phyloP scores from a whole-genome alignment of 2,113 vertebrate genomes.

The Corythoichthys intestinalis region DNA sequence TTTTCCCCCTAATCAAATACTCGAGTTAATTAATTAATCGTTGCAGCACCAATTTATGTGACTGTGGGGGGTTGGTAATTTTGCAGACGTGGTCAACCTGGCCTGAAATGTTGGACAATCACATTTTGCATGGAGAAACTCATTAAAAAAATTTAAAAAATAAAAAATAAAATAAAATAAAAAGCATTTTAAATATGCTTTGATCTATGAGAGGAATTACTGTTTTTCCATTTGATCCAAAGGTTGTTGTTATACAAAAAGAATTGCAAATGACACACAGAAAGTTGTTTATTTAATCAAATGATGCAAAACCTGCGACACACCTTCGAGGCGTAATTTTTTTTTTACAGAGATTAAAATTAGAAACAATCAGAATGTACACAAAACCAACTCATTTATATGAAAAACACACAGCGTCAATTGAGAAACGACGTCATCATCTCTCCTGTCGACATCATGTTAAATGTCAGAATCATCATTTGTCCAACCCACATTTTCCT shows the following conservation, averaged over 20 bases:
- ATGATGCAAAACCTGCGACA: neutral
- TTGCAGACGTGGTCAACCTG: too few relatives aligned
- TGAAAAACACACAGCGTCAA: conserved; percentile 6
- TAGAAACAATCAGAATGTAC: conserved; percentile 11
- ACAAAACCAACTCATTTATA: conserved; percentile 13
- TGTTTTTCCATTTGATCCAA: too few relatives aligned
- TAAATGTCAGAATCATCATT: conserved; percentile 36
- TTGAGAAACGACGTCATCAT: neutral
- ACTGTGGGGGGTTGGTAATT: too few relatives aligned
- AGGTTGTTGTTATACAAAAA: neutral
- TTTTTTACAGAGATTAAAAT: neutral
- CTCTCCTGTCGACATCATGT: conserved; percentile 1
- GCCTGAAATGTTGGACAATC: too few relatives aligned
- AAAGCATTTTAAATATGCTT: too few relatives aligned
- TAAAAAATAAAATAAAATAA: too few relatives aligned
- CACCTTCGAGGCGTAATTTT: neutral
- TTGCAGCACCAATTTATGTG: too few relatives aligned
- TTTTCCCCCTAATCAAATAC: too few relatives aligned
- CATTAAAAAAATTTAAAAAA: too few relatives aligned
- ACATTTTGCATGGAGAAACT: too few relatives aligned
- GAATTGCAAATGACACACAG: neutral
- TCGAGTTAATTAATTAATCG: too few relatives aligned
- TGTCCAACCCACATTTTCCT: neutral
- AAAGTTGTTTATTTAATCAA: neutral
- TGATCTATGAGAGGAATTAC: too few relatives aligned